Conservation (phyloP, 2,113 vertebrate genomes). For the Polyodon spathula region DNA sequence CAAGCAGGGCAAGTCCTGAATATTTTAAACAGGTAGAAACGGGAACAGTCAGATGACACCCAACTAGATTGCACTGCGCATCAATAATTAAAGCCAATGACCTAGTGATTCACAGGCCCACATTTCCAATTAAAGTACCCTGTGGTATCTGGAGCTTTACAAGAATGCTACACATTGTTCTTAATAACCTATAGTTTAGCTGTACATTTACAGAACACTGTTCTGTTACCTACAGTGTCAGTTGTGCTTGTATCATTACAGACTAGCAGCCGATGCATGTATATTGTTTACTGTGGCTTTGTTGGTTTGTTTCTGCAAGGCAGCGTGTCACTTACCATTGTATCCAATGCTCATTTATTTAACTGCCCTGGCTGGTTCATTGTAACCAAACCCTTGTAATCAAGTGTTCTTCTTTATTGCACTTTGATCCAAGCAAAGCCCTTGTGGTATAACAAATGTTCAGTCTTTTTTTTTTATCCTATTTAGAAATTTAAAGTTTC, state of each 20-base stretch:
- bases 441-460: no score
- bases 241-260: background rate
- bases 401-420: no score
- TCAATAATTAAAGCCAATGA: background rate
- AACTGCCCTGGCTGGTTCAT: no score
- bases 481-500: no score
- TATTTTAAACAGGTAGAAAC: background rate
- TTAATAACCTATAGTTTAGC: background rate
- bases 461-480: no score
- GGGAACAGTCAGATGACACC: background rate
- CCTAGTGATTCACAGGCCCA: background rate
- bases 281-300: no score
- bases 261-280: no score
- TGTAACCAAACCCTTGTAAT: no score
- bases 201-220: conserved; percentile 9
- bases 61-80: background rate
- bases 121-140: background rate
- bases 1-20: background rate
- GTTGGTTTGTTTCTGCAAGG: no score
- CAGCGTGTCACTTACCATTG: no score
- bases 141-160: background rate
- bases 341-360: no score
- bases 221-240: background rate
- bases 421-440: no score
- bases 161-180: background rate